Percentiles rank a stretch among this genome's conserved stretches.
Conservation (phyloP, 2,797 vertebrate genomes). For the Channa striata region DNA sequence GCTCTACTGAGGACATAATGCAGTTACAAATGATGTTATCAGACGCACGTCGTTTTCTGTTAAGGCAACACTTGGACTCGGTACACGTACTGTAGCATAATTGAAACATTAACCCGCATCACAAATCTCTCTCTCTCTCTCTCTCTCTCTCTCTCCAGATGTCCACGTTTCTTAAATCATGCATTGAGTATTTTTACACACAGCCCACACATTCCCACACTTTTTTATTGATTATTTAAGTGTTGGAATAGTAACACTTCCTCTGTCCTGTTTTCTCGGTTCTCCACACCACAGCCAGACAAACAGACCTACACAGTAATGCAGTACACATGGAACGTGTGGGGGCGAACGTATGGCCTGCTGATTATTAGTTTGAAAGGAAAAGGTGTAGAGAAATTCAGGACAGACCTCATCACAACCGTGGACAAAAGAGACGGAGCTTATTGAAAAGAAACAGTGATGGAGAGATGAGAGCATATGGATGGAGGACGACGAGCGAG, state of each 20-base stretch:
- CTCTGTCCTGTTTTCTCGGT: slow-evolving; percentile 18
- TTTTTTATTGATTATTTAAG: slow-evolving; percentile 28
- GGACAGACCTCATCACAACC: background rate
- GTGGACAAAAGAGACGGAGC: slow-evolving; percentile 8
- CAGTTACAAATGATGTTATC: no score
- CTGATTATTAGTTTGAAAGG: background rate
- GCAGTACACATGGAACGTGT: background rate
- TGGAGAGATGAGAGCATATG: slow-evolving; percentile 47
- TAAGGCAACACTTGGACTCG: no score
- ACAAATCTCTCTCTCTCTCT: background rate
- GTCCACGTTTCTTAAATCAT: background rate
- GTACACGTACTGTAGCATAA: no score
- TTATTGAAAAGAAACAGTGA: slow-evolving; percentile 25
- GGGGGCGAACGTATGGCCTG: background rate
- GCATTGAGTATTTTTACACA: no score
- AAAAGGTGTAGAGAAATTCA: background rate
- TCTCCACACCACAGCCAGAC: slow-evolving; percentile 20
- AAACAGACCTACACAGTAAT: no score
- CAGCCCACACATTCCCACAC: no score
- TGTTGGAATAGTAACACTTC: slow-evolving; percentile 30
- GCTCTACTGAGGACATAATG: background rate
- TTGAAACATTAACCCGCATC: background rate
- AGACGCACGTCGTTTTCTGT: no score
- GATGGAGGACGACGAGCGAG: slow-evolving; percentile 29
- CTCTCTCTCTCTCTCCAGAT: background rate